These are phyloP conservation scores for Pygmarrhopalites habei DNA, from an alignment of 1,140 invertebrate genomes.

Conservation along the genomic window DNA sequence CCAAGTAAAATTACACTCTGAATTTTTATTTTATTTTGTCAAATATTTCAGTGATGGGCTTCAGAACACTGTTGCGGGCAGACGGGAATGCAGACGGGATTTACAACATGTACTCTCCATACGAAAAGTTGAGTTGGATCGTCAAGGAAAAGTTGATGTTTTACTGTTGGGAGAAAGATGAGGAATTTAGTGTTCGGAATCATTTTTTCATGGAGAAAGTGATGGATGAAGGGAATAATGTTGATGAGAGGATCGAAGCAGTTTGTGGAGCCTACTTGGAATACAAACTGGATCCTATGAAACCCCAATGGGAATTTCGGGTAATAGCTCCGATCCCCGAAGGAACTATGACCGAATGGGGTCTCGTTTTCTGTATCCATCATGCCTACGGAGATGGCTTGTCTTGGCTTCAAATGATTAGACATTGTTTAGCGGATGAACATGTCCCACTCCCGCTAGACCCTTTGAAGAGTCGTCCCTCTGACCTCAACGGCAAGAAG, in stretches of 20 bases:
- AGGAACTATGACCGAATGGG: slow-evolving; percentile 1
- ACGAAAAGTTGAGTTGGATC: slow-evolving; percentile 30
- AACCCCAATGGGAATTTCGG: slow-evolving; percentile 27
- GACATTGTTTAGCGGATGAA: slow-evolving; percentile 24
- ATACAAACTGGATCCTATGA: slow-evolving; percentile 5
- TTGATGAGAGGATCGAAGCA: slow-evolving; percentile 23
- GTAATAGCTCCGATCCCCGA: neutral
- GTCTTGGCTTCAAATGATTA: slow-evolving; percentile 30
- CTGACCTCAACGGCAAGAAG: too few relatives aligned
- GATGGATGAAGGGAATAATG: slow-evolving; percentile 12
- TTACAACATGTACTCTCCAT: slow-evolving; percentile 20
- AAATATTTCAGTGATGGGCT: neutral
- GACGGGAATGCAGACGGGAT: slow-evolving; percentile 9
- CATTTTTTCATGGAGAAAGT: slow-evolving; percentile 27
- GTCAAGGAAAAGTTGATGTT: slow-evolving; percentile 30
- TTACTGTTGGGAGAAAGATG: slow-evolving; percentile 26
- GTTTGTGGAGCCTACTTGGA: slow-evolving; percentile 27
- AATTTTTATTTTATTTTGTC: too few relatives aligned
- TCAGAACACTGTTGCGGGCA: neutral
- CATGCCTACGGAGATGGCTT: slow-evolving; percentile 30
- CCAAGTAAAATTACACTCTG: too few relatives aligned
- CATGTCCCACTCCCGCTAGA: slow-evolving; percentile 13
- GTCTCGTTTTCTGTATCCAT: slow-evolving; percentile 22
- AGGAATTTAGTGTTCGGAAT: slow-evolving; percentile 20
- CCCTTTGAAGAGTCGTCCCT: slow-evolving; percentile 13